Conservation (phyloP, 2,888 invertebrate species). For the Trichopria drosophilae region DNA sequence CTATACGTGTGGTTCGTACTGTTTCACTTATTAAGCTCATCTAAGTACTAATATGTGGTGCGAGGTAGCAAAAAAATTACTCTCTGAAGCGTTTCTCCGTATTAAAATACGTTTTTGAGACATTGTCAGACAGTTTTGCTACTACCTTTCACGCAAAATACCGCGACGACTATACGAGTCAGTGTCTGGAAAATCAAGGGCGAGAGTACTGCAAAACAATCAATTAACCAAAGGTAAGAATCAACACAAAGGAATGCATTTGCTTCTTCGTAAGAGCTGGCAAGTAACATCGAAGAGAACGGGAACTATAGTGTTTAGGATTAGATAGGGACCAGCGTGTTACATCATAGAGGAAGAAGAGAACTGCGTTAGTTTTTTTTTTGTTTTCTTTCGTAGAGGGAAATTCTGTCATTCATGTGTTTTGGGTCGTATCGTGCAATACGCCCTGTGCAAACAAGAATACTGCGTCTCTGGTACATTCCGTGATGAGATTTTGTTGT, state of each 20-base stretch:
- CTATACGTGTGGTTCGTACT: no score
- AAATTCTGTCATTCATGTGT: slow-evolving; percentile 32
- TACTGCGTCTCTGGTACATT: no score
- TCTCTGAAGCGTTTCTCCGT: no score
- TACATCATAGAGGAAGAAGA: no score
- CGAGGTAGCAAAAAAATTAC: no score
- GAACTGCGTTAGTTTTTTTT: slow-evolving; percentile 32
- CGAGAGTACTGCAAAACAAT: slow-evolving; percentile 25
- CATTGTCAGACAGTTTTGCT: no score
- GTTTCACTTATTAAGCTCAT: no score
- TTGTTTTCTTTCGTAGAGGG: slow-evolving; percentile 34
- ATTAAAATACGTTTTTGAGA: no score
- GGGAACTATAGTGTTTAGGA: no score
- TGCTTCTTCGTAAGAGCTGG: slow-evolving; percentile 1
- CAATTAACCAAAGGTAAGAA: slow-evolving; percentile 12
- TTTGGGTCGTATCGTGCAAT: slow-evolving; percentile 48
- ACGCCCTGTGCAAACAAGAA: slow-evolving; percentile 53
- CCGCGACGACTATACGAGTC: slow-evolving; percentile 31
- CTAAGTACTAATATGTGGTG: no score
- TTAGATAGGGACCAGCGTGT: no score
- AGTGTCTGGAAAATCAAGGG: slow-evolving; percentile 28
- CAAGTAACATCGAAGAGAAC: slow-evolving; percentile 16
- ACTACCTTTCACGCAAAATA: no score
- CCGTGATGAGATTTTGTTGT: slow-evolving; percentile 40
- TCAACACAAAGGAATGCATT: slow-evolving; percentile 17